phyloP scores from a whole-genome alignment of 1,140 invertebrate species.

The Lanistes nyassanus region DNA sequence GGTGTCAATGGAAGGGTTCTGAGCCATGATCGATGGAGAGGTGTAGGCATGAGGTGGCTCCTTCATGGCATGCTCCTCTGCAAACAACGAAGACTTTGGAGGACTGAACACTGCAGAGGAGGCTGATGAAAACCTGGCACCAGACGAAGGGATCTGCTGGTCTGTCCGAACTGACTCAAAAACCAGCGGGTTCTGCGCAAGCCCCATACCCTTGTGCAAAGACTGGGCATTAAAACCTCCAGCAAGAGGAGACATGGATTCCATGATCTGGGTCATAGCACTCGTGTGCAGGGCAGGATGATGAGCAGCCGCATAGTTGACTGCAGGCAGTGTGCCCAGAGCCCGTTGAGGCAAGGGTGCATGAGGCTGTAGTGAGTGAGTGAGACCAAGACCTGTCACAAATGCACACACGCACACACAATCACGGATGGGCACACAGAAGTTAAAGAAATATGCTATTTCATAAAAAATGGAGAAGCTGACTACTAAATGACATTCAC shows the following conservation, averaged over 20 bases:
- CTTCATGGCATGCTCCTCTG: slow-evolving; percentile 19
- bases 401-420: too few relatives aligned
- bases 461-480: too few relatives aligned
- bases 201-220: slow-evolving; percentile 42
- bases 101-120: slow-evolving; percentile 16
- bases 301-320: slow-evolving; percentile 46
- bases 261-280: slow-evolving; percentile 41
- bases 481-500: too few relatives aligned
- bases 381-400: slow-evolving; percentile 46
- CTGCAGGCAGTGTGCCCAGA: slow-evolving; percentile 38
- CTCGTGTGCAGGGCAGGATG: slow-evolving; percentile 16
- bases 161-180: slow-evolving; percentile 34
- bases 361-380: slow-evolving; percentile 40
- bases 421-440: too few relatives aligned
- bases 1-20: slow-evolving; percentile 27
- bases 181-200: slow-evolving; percentile 36
- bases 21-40: slow-evolving; percentile 19
- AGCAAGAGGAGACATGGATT: slow-evolving; percentile 38
- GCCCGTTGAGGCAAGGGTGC: slow-evolving; percentile 35
- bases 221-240: slow-evolving; percentile 36
- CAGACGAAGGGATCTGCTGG: slow-evolving; percentile 18
- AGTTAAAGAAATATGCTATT: too few relatives aligned
- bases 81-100: slow-evolving; percentile 25
- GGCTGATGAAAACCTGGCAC: slow-evolving; percentile 10
- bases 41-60: slow-evolving; percentile 21